Evolutionary conservation across 2,888 invertebrate genomes (phyloP).

Genomic region (Hybos culiciformis): DNA sequence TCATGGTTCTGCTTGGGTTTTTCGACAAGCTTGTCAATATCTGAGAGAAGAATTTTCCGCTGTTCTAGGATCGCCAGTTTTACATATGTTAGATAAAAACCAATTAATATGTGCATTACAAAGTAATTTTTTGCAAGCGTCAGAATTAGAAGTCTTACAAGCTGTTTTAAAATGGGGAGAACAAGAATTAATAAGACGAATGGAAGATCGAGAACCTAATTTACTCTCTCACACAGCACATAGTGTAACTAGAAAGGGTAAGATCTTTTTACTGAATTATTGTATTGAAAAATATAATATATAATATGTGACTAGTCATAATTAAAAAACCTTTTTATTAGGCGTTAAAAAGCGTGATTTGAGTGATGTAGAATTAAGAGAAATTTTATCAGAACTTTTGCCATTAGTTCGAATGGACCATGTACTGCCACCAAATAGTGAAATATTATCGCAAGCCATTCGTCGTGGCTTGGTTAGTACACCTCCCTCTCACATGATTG

Average conservation of each 20-base stretch:
- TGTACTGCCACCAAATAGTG: constrained; percentile 71
- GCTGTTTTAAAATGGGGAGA: constrained; percentile 84
- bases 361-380: constrained; percentile 73
- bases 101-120: constrained; percentile 61
- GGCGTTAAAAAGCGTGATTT: constrained; percentile 62
- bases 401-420: constrained; percentile 82
- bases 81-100: constrained; percentile 61
- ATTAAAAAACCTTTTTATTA: too few relatives aligned
- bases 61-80: constrained; percentile 55
- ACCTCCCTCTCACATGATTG: constrained; percentile 75
- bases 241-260: constrained; percentile 74
- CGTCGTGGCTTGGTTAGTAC: constrained; percentile 61
- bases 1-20: constrained; percentile 87
- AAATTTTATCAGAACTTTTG: constrained; percentile 69
- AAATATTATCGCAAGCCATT: constrained; percentile 55
- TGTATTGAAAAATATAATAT: too few relatives aligned
- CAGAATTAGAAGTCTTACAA: constrained; percentile 78
- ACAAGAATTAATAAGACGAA: constrained; percentile 62
- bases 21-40: constrained; percentile 77
- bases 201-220: constrained; percentile 85
- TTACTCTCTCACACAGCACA: constrained; percentile 85
- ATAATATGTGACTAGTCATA: too few relatives aligned
- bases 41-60: constrained; percentile 83
- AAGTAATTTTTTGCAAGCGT: constrained; percentile 68
- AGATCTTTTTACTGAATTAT: too few relatives aligned